Conservation (phyloP, 2,797 vertebrate genomes). For the Falco cherrug region DNA sequence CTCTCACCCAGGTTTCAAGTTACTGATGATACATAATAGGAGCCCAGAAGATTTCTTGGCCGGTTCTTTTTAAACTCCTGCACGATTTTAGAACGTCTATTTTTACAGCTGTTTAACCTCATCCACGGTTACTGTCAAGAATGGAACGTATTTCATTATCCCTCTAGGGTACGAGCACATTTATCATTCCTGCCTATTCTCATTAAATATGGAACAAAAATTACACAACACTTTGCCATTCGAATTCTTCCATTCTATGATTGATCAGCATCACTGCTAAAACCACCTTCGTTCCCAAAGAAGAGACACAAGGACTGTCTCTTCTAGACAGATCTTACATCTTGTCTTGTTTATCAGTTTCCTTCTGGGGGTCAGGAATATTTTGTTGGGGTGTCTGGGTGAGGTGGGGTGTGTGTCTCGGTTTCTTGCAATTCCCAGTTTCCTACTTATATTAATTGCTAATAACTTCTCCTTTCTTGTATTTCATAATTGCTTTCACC, state of each 20-base stretch:
- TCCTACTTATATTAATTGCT: background rate
- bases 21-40: background rate
- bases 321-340: background rate
- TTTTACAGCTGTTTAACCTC: slow-evolving; percentile 52
- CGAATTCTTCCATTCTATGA: slow-evolving; percentile 16
- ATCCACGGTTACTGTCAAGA: slow-evolving; percentile 9
- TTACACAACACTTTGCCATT: slow-evolving; percentile 55
- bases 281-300: background rate
- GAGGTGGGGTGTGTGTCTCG: too few relatives aligned
- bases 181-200: slow-evolving; percentile 36
- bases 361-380: fast-evolving
- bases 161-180: slow-evolving; percentile 17
- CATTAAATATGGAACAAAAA: slow-evolving; percentile 60
- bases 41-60: background rate
- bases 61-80: background rate
- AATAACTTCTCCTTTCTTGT: background rate
- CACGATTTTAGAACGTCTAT: slow-evolving; percentile 17
- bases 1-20: background rate
- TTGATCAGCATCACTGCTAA: background rate
- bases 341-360: background rate
- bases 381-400: background rate
- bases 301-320: background rate
- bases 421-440: background rate
- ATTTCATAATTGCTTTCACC: background rate
- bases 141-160: background rate